Conservation (phyloP, 2,797 vertebrate species). For the Avahi laniger region DNA sequence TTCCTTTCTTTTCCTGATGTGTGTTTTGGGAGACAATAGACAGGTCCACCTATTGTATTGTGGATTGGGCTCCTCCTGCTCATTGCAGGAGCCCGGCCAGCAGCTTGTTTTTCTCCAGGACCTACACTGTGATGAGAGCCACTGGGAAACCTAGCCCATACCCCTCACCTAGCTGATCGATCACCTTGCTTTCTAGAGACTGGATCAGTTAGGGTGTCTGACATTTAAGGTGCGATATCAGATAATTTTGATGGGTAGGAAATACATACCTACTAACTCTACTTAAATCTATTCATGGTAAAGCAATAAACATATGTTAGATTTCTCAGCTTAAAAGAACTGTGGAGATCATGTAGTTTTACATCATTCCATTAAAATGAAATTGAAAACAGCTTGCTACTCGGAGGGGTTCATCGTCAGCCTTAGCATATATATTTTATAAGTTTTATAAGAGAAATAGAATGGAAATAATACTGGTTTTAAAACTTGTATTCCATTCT, state of each 20-base stretch:
- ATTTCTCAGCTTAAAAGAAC: conserved; percentile 1
- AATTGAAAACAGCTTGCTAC: neutral
- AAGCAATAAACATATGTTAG: neutral
- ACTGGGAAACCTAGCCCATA: neutral
- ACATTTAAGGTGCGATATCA: neutral
- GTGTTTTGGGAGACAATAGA: neutral
- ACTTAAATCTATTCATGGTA: neutral
- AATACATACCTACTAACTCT: neutral
- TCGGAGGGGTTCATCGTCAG: neutral
- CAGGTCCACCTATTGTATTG: neutral
- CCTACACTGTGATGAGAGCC: neutral
- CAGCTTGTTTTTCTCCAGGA: neutral
- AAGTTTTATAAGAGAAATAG: neutral
- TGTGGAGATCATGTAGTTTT: neutral
- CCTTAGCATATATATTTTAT: neutral
- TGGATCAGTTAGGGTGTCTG: neutral
- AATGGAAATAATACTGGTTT: neutral
- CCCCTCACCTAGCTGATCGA: neutral
- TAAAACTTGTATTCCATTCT: conserved; percentile 13
- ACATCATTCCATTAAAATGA: neutral
- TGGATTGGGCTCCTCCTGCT: neutral
- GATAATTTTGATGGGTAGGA: neutral
- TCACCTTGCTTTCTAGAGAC: neutral
- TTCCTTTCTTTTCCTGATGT: neutral
- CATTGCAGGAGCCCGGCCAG: neutral